These are phyloP conservation scores for Ibidorhyncha struthersii DNA, from an alignment of 2,113 vertebrate genomes.

Conservation along the genomic window DNA sequence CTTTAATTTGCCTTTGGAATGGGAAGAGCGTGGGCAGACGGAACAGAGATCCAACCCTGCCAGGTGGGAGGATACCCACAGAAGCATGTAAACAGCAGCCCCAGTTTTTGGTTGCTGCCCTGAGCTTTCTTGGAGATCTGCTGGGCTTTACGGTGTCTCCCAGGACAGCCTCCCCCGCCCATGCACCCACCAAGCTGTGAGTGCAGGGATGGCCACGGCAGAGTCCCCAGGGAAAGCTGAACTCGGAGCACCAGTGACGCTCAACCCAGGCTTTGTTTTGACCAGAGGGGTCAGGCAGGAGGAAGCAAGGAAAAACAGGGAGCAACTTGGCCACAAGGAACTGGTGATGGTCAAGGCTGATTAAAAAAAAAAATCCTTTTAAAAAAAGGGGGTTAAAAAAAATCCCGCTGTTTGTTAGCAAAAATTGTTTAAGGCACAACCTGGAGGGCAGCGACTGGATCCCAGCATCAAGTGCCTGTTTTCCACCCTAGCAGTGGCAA, in stretches of 20 bases:
- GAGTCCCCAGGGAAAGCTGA: background rate
- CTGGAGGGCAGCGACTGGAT: background rate
- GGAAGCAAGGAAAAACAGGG: background rate
- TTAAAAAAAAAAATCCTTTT: background rate
- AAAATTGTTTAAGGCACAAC: background rate
- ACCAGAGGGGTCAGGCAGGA: background rate
- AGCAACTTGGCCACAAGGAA: background rate
- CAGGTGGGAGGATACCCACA: background rate
- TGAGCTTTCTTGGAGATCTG: background rate
- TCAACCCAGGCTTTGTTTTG: background rate
- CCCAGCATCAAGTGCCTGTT: rapidly evolving
- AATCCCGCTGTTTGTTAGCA: background rate
- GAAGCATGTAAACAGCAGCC: too few relatives aligned
- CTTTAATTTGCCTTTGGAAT: background rate
- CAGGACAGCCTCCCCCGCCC: rapidly evolving
- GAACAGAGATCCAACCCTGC: background rate
- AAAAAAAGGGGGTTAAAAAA: background rate
- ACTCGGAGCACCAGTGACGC: background rate
- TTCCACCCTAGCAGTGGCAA: background rate
- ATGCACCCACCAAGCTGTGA: rapidly evolving
- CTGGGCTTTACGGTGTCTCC: rapidly evolving
- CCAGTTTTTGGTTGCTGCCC: background rate
- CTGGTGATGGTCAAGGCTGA: background rate
- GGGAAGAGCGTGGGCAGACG: background rate
- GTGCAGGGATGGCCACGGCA: rapidly evolving